Evolutionary conservation across 2,888 invertebrate genomes (phyloP).

Genomic region (Polydesmus complanatus): DNA sequence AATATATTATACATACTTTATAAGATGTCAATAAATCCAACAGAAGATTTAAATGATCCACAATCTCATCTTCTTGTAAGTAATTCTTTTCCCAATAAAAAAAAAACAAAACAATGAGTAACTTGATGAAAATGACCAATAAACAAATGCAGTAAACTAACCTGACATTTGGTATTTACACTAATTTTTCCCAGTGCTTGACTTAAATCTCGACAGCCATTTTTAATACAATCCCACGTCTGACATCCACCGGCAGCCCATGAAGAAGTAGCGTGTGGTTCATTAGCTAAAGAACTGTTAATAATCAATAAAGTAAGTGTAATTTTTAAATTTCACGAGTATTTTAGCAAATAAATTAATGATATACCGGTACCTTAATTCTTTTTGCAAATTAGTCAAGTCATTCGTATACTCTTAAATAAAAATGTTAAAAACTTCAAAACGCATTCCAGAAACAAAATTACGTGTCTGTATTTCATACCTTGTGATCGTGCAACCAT

Average conservation of each 20-base stretch:
- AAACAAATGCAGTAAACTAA: neutral
- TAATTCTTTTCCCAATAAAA: constrained; percentile 7
- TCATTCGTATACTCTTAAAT: constrained; percentile 28
- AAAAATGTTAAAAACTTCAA: neutral
- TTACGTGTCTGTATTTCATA: neutral
- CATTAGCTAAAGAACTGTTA: constrained; percentile 23
- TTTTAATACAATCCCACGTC: constrained; percentile 14
- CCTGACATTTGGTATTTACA: constrained; percentile 7
- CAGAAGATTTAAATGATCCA: constrained; percentile 15
- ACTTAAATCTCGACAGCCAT: constrained; percentile 2
- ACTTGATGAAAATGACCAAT: neutral
- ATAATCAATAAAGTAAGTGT: neutral
- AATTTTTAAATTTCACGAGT: neutral
- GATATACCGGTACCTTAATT: constrained; percentile 34
- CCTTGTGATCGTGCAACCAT: constrained; percentile 28
- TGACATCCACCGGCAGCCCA: constrained; percentile 16
- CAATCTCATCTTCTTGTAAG: constrained; percentile 15
- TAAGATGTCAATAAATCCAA: constrained; percentile 14
- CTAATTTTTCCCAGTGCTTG: constrained; percentile 2
- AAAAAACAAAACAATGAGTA: neutral
- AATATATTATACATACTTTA: constrained; percentile 2
- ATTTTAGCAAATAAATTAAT: neutral
- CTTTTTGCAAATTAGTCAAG: constrained; percentile 30
- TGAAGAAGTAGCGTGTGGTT: constrained; percentile 19
- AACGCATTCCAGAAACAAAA: neutral